These are phyloP conservation scores for Linhomoeus sp. DNA, from an alignment of 2,888 invertebrate genomes.

Conservation along the genomic window DNA sequence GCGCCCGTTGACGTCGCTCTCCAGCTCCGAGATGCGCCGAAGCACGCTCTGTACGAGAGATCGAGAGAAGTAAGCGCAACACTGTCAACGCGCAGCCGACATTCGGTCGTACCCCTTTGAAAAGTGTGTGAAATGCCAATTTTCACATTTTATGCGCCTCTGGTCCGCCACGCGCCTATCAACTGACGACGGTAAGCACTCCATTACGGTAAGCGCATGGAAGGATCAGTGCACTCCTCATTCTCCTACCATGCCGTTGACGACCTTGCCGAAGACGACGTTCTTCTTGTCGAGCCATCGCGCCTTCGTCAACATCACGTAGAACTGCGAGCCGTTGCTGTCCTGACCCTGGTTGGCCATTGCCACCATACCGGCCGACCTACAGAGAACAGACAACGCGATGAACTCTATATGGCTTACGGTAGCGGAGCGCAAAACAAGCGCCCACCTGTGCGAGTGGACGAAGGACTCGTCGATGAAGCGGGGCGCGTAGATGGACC, in stretches of 20 bases:
- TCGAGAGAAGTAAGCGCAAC: too few species aligned
- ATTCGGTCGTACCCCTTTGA: too few species aligned
- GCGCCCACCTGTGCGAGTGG: constrained; percentile 38
- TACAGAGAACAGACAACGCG: constrained; percentile 10
- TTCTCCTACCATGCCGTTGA: constrained; percentile 2
- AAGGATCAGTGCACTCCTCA: neutral
- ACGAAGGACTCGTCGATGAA: constrained; percentile 47
- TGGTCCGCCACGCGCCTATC: too few species aligned
- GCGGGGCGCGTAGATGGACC: constrained; percentile 18
- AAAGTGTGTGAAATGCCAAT: too few species aligned
- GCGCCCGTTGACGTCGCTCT: neutral
- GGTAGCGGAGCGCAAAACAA: too few species aligned
- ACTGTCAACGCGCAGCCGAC: too few species aligned
- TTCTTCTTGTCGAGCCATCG: constrained; percentile 51
- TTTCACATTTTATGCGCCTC: too few species aligned
- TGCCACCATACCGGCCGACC: constrained; percentile 47
- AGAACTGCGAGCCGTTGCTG: constrained; percentile 49
- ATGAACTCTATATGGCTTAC: too few species aligned
- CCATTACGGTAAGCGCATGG: too few species aligned
- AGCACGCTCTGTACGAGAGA: neutral
- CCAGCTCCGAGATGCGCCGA: neutral
- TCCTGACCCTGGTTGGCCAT: constrained; percentile 46
- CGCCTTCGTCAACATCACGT: constrained; percentile 43
- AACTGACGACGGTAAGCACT: too few species aligned
- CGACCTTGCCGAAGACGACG: constrained; percentile 47